Conservation (phyloP, 2,888 invertebrate genomes). For the Prosapia bicincta region DNA sequence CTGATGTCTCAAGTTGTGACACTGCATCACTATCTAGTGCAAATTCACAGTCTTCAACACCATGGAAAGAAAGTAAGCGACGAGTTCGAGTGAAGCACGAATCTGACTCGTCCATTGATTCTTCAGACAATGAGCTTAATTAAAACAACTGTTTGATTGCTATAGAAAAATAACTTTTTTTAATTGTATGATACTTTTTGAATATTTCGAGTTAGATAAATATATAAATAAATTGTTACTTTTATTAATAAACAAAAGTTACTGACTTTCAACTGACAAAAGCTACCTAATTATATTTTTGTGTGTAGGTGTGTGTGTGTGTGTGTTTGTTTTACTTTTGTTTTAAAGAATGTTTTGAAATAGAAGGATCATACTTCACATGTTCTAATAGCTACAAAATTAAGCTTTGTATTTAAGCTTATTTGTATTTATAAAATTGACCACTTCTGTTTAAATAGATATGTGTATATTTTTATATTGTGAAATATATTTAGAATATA, state of each 20-base stretch:
- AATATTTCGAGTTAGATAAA: no score
- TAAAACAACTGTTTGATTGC: neutral
- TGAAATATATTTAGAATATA: neutral
- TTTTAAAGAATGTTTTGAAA: no score
- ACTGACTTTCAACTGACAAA: no score
- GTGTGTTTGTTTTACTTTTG: neutral
- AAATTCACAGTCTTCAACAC: constrained; percentile 34
- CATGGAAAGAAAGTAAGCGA: constrained; percentile 35
- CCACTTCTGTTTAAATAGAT: neutral
- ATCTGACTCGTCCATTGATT: neutral
- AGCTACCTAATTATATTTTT: no score
- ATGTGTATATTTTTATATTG: neutral
- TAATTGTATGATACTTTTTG: neutral
- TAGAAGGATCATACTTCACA: no score
- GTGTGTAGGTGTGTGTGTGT: neutral
- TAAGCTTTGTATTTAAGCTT: neutral
- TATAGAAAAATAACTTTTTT: neutral
- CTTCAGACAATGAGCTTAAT: neutral
- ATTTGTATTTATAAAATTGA: neutral
- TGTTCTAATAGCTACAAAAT: no score
- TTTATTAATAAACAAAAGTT: no score
- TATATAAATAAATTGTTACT: no score
- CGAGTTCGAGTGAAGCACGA: constrained; percentile 8
- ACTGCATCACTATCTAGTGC: constrained; percentile 15
- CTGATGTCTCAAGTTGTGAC: constrained; percentile 8